A percentile compares a stretch with the other conserved stretches of the same genome.
Evolutionary conservation across 53 echinoderm and acorn worm species (phyloP).

Genomic region (Hippasteria phrygiana): DNA sequence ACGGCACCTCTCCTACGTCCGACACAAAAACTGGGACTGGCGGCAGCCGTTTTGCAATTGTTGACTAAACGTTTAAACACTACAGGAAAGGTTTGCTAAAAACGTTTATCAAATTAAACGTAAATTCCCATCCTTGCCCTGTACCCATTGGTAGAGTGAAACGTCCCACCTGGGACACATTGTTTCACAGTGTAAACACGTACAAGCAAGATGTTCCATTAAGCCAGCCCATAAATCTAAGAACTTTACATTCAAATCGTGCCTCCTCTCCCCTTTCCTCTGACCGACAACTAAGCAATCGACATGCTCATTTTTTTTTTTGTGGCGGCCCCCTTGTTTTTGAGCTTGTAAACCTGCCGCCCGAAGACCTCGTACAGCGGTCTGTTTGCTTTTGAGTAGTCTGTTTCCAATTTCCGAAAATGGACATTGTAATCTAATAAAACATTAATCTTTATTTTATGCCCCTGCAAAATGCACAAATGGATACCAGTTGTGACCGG

Average conservation of each 20-base stretch:
- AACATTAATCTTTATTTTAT: constrained; percentile 40
- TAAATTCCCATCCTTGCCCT: no score
- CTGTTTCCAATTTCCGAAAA: constrained; percentile 45
- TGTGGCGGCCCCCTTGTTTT: neutral
- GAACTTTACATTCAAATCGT: constrained; percentile 44
- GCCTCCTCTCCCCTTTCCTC: neutral
- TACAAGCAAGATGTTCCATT: constrained; percentile 34
- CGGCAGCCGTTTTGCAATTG: no score
- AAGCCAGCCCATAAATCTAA: constrained; percentile 42
- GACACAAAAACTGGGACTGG: no score
- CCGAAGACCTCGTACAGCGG: neutral
- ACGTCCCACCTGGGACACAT: constrained; percentile 11
- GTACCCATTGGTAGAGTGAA: no score
- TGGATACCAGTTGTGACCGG: neutral
- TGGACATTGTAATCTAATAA: constrained; percentile 39
- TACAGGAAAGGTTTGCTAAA: no score
- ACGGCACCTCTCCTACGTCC: no score
- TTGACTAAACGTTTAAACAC: no score
- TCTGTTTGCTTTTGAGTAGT: neutral
- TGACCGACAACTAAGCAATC: neutral
- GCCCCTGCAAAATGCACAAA: neutral
- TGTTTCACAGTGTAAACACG: constrained; percentile 37
- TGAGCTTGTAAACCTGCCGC: neutral
- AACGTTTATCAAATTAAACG: no score
- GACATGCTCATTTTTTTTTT: neutral